Percentiles rank a stretch among this genome's conserved stretches.
Conservation (phyloP, 2,113 vertebrate genomes). For the Sarotherodon lohbergeri region DNA sequence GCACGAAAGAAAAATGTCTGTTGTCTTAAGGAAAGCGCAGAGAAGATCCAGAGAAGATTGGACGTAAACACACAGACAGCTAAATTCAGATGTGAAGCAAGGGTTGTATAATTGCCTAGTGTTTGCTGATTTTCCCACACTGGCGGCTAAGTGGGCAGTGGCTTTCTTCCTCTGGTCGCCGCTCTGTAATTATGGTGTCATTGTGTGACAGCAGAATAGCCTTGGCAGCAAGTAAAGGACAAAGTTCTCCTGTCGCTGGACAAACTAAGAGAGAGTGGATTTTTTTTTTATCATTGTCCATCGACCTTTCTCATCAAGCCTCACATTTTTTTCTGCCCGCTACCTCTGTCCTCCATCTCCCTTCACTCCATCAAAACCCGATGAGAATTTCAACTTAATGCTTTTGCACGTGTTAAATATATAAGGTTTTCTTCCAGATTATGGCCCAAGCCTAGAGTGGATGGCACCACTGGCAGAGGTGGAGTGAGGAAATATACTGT, state of each 20-base stretch:
- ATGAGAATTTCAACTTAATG: slow-evolving; percentile 38
- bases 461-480: background rate
- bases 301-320: background rate
- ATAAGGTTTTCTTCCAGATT: background rate
- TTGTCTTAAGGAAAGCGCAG: slow-evolving; percentile 20
- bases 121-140: slow-evolving; percentile 27
- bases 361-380: background rate
- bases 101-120: slow-evolving; percentile 35
- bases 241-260: slow-evolving; percentile 21
- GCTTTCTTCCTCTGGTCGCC: slow-evolving; percentile 28
- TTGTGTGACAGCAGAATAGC: slow-evolving; percentile 50
- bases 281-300: background rate
- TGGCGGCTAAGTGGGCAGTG: slow-evolving; percentile 37
- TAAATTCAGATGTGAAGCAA: background rate
- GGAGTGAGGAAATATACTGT: background rate
- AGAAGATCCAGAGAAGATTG: slow-evolving; percentile 1
- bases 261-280: background rate
- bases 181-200: slow-evolving; percentile 61
- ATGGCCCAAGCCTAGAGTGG: background rate
- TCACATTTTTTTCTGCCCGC: background rate
- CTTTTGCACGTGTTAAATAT: slow-evolving; percentile 31
- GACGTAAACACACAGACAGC: background rate
- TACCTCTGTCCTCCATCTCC: background rate
- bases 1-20: background rate
- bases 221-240: slow-evolving; percentile 21